phyloP scores from a whole-genome alignment of 2,888 invertebrate species.

The Caenorhabditis uteleia region DNA sequence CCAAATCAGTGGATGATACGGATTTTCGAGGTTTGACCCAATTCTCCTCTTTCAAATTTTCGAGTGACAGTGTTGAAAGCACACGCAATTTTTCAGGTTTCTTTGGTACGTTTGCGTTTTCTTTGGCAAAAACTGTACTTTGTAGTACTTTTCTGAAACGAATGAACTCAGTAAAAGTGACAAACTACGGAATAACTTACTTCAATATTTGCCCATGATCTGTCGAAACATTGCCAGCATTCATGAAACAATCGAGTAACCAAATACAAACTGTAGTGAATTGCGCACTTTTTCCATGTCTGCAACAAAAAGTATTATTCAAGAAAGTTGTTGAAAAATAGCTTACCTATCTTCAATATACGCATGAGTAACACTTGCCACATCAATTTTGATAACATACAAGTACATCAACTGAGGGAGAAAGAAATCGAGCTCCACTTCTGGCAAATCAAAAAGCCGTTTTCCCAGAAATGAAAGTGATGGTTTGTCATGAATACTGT shows the following conservation, averaged over 20 bases:
- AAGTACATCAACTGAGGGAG: slow-evolving; percentile 95
- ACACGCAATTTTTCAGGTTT: too few species aligned
- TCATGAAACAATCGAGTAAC: slow-evolving; percentile 91
- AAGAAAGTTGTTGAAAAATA: not conserved
- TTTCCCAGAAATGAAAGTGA: slow-evolving; percentile 95
- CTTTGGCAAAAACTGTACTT: not conserved
- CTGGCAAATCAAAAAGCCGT: slow-evolving; percentile 91
- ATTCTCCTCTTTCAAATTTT: slow-evolving; percentile 17
- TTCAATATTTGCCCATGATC: slow-evolving; percentile 33
- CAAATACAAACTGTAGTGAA: slow-evolving; percentile 95
- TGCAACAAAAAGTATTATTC: slow-evolving; percentile 4
- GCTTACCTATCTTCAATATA: slow-evolving; percentile 81
- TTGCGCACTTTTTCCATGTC: slow-evolving; percentile 90
- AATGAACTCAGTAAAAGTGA: too few species aligned
- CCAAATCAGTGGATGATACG: not conserved
- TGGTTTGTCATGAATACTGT: slow-evolving; percentile 96
- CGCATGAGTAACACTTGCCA: slow-evolving; percentile 89
- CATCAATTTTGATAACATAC: slow-evolving; percentile 96
- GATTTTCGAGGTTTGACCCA: slow-evolving; percentile 9
- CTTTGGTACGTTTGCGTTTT: not conserved
- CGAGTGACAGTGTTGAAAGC: slow-evolving; percentile 17
- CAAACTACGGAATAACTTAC: too few species aligned
- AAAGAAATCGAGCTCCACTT: slow-evolving; percentile 93
- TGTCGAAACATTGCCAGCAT: slow-evolving; percentile 74
- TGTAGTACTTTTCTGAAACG: slow-evolving; percentile 5